phyloP scores from a whole-genome alignment of 1,140 invertebrate genomes.

The Parapsyche elsis region DNA sequence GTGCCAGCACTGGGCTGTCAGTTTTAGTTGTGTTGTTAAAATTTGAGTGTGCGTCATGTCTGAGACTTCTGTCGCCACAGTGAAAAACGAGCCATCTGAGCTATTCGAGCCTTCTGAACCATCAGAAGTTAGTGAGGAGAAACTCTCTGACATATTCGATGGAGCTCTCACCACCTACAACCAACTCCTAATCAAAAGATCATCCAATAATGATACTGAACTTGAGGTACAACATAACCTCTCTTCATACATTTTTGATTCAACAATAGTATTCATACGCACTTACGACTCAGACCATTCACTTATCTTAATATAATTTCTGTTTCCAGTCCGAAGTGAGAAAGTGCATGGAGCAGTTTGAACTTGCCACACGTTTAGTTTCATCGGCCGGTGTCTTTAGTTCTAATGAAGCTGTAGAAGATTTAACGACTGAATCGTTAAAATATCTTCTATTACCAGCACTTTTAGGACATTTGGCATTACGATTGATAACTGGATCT shows the following conservation, averaged over 20 bases:
- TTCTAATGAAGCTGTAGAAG: constrained; percentile 87
- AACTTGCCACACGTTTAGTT: constrained; percentile 81
- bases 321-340: constrained; percentile 72
- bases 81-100: background rate
- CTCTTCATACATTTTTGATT: background rate
- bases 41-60: background rate
- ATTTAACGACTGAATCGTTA: constrained; percentile 85
- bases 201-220: background rate
- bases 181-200: constrained; percentile 58
- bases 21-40: background rate
- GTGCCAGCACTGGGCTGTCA: background rate
- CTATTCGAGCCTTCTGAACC: background rate
- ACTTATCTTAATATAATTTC: background rate
- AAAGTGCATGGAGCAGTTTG: constrained; percentile 77
- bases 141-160: constrained; percentile 62
- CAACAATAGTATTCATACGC: background rate
- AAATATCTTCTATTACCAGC: constrained; percentile 87
- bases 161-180: constrained; percentile 62
- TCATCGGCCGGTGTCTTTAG: constrained; percentile 86
- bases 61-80: background rate
- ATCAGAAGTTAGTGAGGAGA: constrained; percentile 58
- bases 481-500: constrained; percentile 74
- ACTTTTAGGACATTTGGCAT: constrained; percentile 79
- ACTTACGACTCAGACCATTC: no score
- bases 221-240: constrained; percentile 59